These are phyloP conservation scores for Ceratoteleas bidentatus DNA, from an alignment of 1,140 invertebrate genomes.

Conservation along the genomic window DNA sequence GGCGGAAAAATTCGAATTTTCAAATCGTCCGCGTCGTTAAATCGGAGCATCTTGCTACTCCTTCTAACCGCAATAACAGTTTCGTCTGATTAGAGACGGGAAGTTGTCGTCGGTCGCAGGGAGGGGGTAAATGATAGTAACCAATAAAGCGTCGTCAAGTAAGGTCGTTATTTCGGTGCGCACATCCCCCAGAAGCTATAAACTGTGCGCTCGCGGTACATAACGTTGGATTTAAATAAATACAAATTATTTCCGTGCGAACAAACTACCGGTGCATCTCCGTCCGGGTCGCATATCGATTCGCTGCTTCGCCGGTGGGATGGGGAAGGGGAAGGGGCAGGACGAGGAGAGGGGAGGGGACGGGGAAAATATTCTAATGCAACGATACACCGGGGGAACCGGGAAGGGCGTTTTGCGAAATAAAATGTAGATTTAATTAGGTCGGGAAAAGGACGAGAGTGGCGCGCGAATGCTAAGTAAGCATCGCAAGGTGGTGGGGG, in stretches of 20 bases:
- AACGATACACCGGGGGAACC: constrained; percentile 15
- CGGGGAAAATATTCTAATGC: constrained; percentile 16
- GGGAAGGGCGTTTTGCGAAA: constrained; percentile 11
- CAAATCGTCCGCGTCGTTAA: background rate
- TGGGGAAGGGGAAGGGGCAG: background rate
- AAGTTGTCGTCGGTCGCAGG: background rate
- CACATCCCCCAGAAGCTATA: background rate
- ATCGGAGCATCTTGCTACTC: background rate
- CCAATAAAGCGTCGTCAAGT: constrained; percentile 11
- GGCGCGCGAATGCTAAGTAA: background rate
- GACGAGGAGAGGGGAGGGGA: background rate
- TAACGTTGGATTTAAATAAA: constrained; percentile 20
- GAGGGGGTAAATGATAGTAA: background rate
- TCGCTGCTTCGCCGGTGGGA: background rate
- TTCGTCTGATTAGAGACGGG: background rate
- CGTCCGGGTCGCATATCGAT: constrained; percentile 20
- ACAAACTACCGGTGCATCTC: constrained; percentile 9
- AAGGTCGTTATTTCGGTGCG: constrained; percentile 11
- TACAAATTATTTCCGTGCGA: constrained; percentile 19
- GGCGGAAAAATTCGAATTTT: constrained; percentile 1
- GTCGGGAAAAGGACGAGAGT: background rate
- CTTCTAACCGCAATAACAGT: background rate
- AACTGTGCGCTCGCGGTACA: background rate
- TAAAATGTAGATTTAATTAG: constrained; percentile 36
- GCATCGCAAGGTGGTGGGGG: background rate